These are phyloP conservation scores for Dasypogon diadema DNA, from an alignment of 2,888 invertebrate species.

Conservation along the genomic window DNA sequence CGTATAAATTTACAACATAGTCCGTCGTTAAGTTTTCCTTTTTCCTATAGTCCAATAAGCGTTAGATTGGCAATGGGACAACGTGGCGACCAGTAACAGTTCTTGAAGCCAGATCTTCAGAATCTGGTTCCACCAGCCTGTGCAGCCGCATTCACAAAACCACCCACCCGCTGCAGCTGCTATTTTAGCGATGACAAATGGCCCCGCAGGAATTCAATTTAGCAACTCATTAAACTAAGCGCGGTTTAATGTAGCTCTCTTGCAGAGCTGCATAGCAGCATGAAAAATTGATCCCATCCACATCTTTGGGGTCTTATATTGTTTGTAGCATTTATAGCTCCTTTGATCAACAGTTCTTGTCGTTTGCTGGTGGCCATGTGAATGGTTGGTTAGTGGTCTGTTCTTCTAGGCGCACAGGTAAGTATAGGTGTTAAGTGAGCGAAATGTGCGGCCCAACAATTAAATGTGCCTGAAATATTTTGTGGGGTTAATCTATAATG, in stretches of 20 bases:
- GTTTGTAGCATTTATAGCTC: neutral
- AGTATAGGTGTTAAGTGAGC: neutral
- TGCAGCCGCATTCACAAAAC: neutral
- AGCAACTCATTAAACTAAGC: conserved; percentile 52
- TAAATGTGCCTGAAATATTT: neutral
- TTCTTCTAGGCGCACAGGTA: neutral
- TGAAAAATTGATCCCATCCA: conserved; percentile 48
- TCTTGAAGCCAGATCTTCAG: neutral
- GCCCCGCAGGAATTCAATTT: conserved; percentile 52
- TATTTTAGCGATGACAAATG: conserved; percentile 53
- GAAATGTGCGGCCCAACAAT: conserved; percentile 1
- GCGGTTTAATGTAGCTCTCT: conserved; percentile 42
- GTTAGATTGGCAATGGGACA: neutral
- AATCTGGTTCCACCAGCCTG: neutral
- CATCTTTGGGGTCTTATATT: conserved; percentile 2
- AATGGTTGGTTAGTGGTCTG: neutral
- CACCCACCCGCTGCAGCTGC: conserved; percentile 41
- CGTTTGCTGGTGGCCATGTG: neutral
- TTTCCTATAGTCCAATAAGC: neutral
- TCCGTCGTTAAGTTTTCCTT: neutral
- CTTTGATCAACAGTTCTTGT: neutral
- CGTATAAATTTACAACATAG: neutral
- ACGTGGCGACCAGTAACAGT: neutral
- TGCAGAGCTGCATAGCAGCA: neutral
- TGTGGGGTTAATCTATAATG: conserved; percentile 16